Percentiles rank a stretch among this genome's conserved stretches.
phyloP scores from a whole-genome alignment of 2,888 invertebrate genomes.

The Meandrusa payeni region DNA sequence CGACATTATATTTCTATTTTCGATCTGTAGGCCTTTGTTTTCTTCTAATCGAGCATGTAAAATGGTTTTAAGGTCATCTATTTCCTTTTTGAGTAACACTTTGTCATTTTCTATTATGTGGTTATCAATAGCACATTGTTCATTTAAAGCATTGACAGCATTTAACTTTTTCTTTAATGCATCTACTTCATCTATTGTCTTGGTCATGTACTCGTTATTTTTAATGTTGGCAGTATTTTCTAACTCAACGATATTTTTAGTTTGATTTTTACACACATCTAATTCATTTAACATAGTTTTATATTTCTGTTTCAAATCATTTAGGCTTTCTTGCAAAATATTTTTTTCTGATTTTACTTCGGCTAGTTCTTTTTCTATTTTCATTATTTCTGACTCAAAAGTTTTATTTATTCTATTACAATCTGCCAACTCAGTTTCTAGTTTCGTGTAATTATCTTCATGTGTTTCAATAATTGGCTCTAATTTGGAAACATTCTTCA shows the following conservation, averaged over 20 bases:
- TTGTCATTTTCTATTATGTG: conserved; percentile 77
- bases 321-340: conserved; percentile 73
- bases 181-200: conserved; percentile 60
- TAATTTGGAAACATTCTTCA: conserved; percentile 83
- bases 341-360: conserved; percentile 64
- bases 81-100: conserved; percentile 63
- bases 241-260: conserved; percentile 68
- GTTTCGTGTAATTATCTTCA: conserved; percentile 83
- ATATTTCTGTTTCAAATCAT: conserved; percentile 76
- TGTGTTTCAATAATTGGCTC: conserved; percentile 87
- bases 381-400: conserved; percentile 81
- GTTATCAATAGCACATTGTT: conserved; percentile 74
- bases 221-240: conserved; percentile 59
- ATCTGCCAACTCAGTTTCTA: conserved; percentile 85
- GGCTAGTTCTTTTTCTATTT: conserved; percentile 77
- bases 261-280: conserved; percentile 63
- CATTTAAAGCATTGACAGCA: conserved; percentile 60
- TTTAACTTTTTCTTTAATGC: conserved; percentile 61
- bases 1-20: conserved; percentile 42
- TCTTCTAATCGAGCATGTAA: conserved; percentile 44
- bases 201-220: conserved; percentile 45
- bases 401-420: conserved; percentile 79
- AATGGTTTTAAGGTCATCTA: conserved; percentile 62
- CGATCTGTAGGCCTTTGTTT: conserved; percentile 44
- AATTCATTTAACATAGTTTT: conserved; percentile 70